These are phyloP conservation scores for Hirtodrosophila cameraria DNA, from an alignment of 2,888 invertebrate genomes.

Conservation along the genomic window DNA sequence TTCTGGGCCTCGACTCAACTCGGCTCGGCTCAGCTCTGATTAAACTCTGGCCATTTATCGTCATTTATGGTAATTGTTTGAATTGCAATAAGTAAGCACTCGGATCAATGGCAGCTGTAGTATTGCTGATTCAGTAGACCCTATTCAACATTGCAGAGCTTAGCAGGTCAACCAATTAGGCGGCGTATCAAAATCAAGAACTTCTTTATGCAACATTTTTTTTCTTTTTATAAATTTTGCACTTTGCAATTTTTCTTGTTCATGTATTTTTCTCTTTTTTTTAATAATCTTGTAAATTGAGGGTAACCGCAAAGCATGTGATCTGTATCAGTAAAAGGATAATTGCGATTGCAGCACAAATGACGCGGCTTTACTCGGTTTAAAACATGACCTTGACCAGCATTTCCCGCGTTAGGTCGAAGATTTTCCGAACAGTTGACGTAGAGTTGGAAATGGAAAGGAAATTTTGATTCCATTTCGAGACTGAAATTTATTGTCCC, in stretches of 20 bases:
- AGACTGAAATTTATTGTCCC: too few species aligned
- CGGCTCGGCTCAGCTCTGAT: constrained; percentile 56
- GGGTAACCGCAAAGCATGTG: too few species aligned
- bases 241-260: neutral
- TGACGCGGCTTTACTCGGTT: too few species aligned
- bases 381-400: too few species aligned
- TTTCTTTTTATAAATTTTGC: neutral
- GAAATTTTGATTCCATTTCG: too few species aligned
- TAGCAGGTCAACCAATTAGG: constrained; percentile 46
- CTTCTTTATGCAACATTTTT: constrained; percentile 2
- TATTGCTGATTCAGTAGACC: neutral
- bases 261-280: neutral
- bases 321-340: too few species aligned
- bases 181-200: constrained; percentile 9
- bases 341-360: too few species aligned
- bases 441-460: too few species aligned
- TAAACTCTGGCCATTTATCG: constrained; percentile 70
- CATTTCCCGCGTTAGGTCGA: too few species aligned
- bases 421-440: too few species aligned
- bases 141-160: neutral
- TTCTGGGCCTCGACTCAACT: constrained; percentile 12
- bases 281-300: neutral
- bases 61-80: constrained; percentile 78
- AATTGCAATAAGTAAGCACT: constrained; percentile 46
- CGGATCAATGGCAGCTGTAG: constrained; percentile 36